A percentile compares a stretch with the other conserved stretches of the same genome.
Conservation (phyloP, 2,113 vertebrate species). For the Menura novaehollandiae region DNA sequence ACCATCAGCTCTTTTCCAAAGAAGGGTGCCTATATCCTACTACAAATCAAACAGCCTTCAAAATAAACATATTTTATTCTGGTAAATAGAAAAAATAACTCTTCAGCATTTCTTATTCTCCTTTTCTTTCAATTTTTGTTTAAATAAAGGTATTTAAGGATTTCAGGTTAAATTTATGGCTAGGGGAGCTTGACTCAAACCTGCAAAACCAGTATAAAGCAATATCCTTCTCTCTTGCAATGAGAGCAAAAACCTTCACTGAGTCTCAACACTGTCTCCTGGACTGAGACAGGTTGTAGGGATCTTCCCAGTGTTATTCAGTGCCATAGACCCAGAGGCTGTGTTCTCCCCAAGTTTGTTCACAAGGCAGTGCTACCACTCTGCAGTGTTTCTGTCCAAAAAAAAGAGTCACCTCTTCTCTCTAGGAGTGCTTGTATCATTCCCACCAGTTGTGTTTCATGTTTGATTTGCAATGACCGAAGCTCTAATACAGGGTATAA, state of each 20-base stretch:
- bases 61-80: not conserved
- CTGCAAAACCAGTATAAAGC: not conserved
- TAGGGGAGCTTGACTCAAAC: not conserved
- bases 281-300: not conserved
- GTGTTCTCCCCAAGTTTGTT: rapidly evolving
- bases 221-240: not conserved
- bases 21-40: not conserved
- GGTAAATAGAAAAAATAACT: not conserved
- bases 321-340: not conserved
- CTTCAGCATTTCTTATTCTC: not conserved
- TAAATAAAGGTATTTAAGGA: not conserved
- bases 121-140: not conserved
- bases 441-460: not conserved
- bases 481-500: not conserved
- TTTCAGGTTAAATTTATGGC: not conserved
- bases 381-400: not conserved
- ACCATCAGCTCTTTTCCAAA: not conserved
- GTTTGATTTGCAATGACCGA: not conserved
- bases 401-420: not conserved
- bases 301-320: not conserved
- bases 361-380: not conserved
- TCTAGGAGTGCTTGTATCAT: not conserved
- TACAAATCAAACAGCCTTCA: not conserved
- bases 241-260: not conserved
- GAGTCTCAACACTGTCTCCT: not conserved